These are phyloP conservation scores for Catharus bicknelli DNA, from an alignment of 2,113 vertebrate species.

Conservation along the genomic window DNA sequence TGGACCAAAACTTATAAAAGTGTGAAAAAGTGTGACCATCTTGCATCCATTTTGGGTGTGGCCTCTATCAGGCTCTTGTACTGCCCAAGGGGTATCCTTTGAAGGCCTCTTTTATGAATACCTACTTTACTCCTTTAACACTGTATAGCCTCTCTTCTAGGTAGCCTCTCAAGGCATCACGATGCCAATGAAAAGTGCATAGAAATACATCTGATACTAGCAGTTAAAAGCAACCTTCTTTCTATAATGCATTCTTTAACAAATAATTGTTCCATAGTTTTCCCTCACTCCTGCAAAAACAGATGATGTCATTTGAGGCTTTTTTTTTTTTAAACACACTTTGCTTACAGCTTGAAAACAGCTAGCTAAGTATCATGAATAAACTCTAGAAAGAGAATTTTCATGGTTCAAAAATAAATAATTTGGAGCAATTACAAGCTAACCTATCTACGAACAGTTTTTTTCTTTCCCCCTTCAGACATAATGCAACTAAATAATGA, in stretches of 20 bases:
- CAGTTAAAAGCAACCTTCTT: background rate
- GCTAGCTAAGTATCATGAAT: slow-evolving; percentile 18
- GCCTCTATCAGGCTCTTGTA: fast-evolving
- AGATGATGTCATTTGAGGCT: background rate
- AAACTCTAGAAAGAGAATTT: slow-evolving; percentile 64
- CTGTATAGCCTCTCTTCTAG: background rate
- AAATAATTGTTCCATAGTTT: background rate
- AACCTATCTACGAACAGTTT: slow-evolving; percentile 36
- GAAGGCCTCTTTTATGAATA: background rate
- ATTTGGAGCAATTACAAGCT: slow-evolving; percentile 55
- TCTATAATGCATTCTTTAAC: background rate
- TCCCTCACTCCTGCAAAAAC: slow-evolving; percentile 42
- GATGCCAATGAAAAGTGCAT: background rate
- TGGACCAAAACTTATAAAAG: background rate
- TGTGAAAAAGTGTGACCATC: background rate
- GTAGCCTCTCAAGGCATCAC: background rate
- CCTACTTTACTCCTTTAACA: background rate
- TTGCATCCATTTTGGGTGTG: too few species aligned
- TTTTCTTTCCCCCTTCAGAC: slow-evolving; percentile 42
- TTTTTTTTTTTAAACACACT: background rate
- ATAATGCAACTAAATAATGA: slow-evolving; percentile 59
- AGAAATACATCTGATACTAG: background rate
- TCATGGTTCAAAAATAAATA: slow-evolving; percentile 56
- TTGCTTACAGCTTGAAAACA: slow-evolving; percentile 55
- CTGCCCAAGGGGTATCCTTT: background rate